Conservation (phyloP, 2,888 invertebrate genomes). For the Heliconius ethilla region DNA sequence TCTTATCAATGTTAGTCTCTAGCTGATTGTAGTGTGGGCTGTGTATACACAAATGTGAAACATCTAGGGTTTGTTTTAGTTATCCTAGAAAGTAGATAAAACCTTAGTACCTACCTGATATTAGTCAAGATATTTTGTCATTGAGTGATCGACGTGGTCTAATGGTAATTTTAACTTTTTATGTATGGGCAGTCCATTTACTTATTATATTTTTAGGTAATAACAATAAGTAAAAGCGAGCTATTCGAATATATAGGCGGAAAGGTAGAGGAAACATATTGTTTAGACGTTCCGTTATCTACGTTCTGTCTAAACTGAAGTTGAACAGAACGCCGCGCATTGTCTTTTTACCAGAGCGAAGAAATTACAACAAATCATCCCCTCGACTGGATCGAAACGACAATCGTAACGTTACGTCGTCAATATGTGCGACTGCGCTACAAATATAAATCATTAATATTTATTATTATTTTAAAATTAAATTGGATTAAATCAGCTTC, state of each 20-base stretch:
- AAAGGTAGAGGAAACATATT: no score
- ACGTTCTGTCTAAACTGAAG: no score
- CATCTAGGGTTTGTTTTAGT: slow-evolving; percentile 24
- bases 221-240: no score
- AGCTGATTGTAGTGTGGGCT: slow-evolving; percentile 31
- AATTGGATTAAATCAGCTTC: no score
- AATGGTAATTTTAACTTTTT: not conserved
- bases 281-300: no score
- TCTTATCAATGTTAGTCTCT: slow-evolving; percentile 32
- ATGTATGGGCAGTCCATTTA: not conserved
- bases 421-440: no score
- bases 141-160: not conserved
- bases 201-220: no score
- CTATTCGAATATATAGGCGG: no score
- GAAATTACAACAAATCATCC: not conserved
- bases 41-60: slow-evolving; percentile 38
- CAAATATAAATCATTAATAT: no score
- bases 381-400: not conserved
- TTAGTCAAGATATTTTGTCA: not conserved
- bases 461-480: no score
- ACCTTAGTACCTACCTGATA: not conserved
- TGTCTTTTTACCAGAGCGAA: no score
- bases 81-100: slow-evolving; percentile 28
- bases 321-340: no score
- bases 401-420: not conserved